Evolutionary conservation across 2,113 vertebrate genomes (phyloP), one percentile per base, ranked within the genome.

Genomic region (Ophthalmotilapia sp.): DNA sequence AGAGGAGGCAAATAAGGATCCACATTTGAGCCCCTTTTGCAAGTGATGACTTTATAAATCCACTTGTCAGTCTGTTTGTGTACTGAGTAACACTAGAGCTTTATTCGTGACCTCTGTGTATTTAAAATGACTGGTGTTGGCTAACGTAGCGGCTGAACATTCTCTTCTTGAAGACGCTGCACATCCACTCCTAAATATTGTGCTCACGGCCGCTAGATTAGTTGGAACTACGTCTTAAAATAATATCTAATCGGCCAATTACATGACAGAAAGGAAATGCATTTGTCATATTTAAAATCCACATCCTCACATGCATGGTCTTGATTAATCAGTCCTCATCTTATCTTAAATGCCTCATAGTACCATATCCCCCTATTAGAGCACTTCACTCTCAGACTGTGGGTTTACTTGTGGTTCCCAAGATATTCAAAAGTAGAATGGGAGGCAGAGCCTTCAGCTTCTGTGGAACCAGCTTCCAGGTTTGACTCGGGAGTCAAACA

Each of bases 401-500:
- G 15, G 29, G 31, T 0, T 7, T 62, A 65, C 19, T 68, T 13
- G 62, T 68, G 0, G 19, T 68, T 38, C 60, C 60, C 0, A n/a
- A 0, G 2, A 0, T 36, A 62, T 12, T n/a, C 0, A 65, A 36
- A 65, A 7, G 60, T 7, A 65, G 33, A 65, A 65, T n/a, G 6
- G 0, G 60, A 65, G 1, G 60, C 10, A 38, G 19, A 65, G 10
- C 60, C 33, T 13, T n/a, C 33, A 65, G 31, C 0, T 62, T 62
- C 31, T 2, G 31, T 62, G 31, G 58, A 62, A 62, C 0, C 29
- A 62, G 6, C 31, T 36, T 65, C 17, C 17, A 65, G 60, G 1
- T 65, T 65, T 2, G 60, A 65, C 1, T 65, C 17, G 0, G 10
- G 60, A 65, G 29, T 36, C 29, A 62, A 11, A 36, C 58, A 3